Percentiles rank a stretch among this genome's conserved stretches.
Conservation (phyloP, 1,140 invertebrate genomes). For the Samia ricini region DNA sequence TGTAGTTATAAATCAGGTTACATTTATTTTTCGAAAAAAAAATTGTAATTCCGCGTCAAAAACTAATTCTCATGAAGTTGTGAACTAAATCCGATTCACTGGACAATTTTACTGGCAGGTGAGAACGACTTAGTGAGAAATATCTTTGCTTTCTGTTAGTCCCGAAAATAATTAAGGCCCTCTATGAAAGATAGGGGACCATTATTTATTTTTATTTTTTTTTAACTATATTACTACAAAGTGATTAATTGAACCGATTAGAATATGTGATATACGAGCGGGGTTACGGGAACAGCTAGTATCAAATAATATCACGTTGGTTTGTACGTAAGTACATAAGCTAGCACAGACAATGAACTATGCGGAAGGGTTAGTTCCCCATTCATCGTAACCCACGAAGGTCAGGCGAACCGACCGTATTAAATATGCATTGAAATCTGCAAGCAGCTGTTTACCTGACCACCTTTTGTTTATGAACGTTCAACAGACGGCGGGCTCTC, state of each 20-base stretch:
- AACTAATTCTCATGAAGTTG: no score
- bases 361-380: slow-evolving; percentile 1
- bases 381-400: slow-evolving; percentile 4
- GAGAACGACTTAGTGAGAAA: no score
- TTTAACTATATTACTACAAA: no score
- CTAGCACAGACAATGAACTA: not conserved
- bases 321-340: not conserved
- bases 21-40: no score
- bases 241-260: not conserved
- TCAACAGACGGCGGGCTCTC: slow-evolving; percentile 26
- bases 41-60: no score
- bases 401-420: slow-evolving; percentile 15
- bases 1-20: no score
- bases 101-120: no score
- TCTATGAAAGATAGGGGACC: no score
- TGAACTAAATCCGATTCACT: no score
- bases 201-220: no score
- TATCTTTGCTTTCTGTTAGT: no score
- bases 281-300: not conserved
- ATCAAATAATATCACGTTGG: not conserved
- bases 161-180: no score
- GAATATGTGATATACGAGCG: not conserved
- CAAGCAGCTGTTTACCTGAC: slow-evolving; percentile 56
- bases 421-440: slow-evolving; percentile 32
- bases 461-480: slow-evolving; percentile 35